phyloP scores from a whole-genome alignment of 2,797 vertebrate species.

The Galaxias olidus region DNA sequence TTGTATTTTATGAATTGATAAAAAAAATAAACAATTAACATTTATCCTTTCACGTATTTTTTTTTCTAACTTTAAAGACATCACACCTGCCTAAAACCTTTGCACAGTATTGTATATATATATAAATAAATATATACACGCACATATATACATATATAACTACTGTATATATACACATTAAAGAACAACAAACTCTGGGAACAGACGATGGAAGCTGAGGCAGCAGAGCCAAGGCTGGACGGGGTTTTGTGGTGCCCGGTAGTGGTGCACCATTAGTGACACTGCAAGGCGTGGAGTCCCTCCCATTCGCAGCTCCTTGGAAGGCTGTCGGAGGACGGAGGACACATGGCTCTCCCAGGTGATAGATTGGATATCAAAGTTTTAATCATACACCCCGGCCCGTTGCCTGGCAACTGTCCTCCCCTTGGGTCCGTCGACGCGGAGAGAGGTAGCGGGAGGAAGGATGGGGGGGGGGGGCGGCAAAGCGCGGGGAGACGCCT shows the following conservation, averaged over 20 bases:
- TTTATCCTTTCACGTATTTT: too few relatives aligned
- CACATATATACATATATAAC: too few relatives aligned
- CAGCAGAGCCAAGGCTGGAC: slow-evolving; percentile 28
- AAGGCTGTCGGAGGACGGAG: slow-evolving; percentile 58
- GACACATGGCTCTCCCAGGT: slow-evolving; percentile 65
- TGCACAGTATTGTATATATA: too few relatives aligned
- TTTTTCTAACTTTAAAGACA: too few relatives aligned
- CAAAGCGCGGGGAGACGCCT: too few relatives aligned
- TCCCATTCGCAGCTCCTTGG: slow-evolving; percentile 47
- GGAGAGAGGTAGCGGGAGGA: slow-evolving; percentile 23
- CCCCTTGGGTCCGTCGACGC: slow-evolving; percentile 53
- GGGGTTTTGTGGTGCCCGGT: slow-evolving; percentile 62
- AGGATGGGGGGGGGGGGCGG: slow-evolving; percentile 51
- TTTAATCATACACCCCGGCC: slow-evolving; percentile 72
- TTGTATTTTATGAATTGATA: too few relatives aligned
- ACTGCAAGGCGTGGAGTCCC: slow-evolving; percentile 20
- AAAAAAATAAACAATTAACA: too few relatives aligned
- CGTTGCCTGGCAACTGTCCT: slow-evolving; percentile 74
- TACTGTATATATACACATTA: too few relatives aligned
- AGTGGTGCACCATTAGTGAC: neutral
- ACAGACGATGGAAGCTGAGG: slow-evolving; percentile 29
- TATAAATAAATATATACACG: too few relatives aligned
- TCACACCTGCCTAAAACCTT: too few relatives aligned
- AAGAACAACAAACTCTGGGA: too few relatives aligned
- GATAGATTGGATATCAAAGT: slow-evolving; percentile 78